phyloP scores from a whole-genome alignment of 2,888 invertebrate species.

The Tetropium fuscum region DNA sequence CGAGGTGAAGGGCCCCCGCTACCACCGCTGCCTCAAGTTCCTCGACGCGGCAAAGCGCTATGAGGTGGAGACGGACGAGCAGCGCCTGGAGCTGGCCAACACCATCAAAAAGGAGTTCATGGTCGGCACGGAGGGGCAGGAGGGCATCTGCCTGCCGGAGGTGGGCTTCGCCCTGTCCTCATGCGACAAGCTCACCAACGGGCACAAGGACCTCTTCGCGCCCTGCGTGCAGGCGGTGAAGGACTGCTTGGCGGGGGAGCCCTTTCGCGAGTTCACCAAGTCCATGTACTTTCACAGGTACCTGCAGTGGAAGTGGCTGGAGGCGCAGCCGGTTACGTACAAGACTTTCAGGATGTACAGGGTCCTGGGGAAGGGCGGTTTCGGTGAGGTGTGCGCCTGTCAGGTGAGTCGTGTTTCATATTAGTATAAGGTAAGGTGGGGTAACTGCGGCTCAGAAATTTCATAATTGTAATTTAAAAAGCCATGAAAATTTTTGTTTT shows the following conservation, averaged over 20 bases:
- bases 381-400: conserved; percentile 99
- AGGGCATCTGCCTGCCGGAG: conserved; percentile 50
- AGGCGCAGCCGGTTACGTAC: conserved; percentile 94
- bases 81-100: conserved; percentile 80
- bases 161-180: conserved; percentile 56
- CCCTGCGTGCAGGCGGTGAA: conserved; percentile 91
- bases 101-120: conserved; percentile 72
- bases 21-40: conserved; percentile 93
- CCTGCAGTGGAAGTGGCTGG: conserved; percentile 99
- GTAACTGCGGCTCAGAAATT: too few relatives aligned
- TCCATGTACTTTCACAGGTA: conserved; percentile 96
- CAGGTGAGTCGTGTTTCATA: too few relatives aligned
- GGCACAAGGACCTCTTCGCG: conserved; percentile 91
- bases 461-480: too few relatives aligned
- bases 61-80: conserved; percentile 94
- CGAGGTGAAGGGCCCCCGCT: conserved; percentile 85
- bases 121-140: conserved; percentile 71
- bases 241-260: conserved; percentile 89
- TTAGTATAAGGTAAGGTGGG: too few relatives aligned
- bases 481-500: too few relatives aligned
- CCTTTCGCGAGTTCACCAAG: conserved; percentile 92
- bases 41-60: conserved; percentile 93
- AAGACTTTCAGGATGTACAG: conserved; percentile 99
- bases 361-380: conserved; percentile 98
- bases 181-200: conserved; percentile 70